These are phyloP conservation scores for Diorhabda elongata DNA, from an alignment of 1,140 invertebrate genomes.

Conservation along the genomic window DNA sequence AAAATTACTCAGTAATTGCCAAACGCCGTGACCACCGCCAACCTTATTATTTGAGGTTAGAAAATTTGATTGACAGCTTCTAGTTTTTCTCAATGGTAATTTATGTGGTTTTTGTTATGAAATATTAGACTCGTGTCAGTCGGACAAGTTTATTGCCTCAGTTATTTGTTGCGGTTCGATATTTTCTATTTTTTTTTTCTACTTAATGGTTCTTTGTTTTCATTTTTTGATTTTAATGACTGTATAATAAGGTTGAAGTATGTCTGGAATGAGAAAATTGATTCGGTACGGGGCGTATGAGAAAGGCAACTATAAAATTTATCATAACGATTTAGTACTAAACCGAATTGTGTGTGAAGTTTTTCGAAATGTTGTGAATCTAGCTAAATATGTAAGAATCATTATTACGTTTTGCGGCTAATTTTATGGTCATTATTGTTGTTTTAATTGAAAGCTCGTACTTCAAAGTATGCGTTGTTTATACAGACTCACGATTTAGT, in stretches of 20 bases:
- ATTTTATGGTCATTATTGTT: background rate
- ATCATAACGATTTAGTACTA: conserved; percentile 12
- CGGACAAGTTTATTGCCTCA: conserved; percentile 28
- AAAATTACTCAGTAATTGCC: conserved; percentile 9
- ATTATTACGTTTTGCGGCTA: background rate
- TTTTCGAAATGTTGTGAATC: conserved; percentile 9
- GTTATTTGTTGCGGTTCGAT: conserved; percentile 20
- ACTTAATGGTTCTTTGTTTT: conserved; percentile 19
- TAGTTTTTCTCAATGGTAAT: conserved; percentile 32
- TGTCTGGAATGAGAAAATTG: conserved; percentile 13
- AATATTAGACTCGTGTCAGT: conserved; percentile 29
- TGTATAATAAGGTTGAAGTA: conserved; percentile 15
- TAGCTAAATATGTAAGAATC: background rate
- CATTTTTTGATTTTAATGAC: conserved; percentile 16
- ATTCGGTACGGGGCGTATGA: conserved; percentile 16
- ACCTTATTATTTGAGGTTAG: conserved; percentile 19
- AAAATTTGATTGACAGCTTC: conserved; percentile 36
- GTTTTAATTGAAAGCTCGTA: background rate
- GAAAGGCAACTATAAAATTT: conserved; percentile 16
- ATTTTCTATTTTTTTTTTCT: conserved; percentile 9
- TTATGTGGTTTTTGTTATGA: conserved; percentile 31
- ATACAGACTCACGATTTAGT: background rate
- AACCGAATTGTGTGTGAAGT: conserved; percentile 10
- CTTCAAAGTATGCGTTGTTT: background rate
- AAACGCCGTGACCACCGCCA: background rate